Conservation (phyloP, 2,888 invertebrate genomes). For the Agrilus cyanescens region DNA sequence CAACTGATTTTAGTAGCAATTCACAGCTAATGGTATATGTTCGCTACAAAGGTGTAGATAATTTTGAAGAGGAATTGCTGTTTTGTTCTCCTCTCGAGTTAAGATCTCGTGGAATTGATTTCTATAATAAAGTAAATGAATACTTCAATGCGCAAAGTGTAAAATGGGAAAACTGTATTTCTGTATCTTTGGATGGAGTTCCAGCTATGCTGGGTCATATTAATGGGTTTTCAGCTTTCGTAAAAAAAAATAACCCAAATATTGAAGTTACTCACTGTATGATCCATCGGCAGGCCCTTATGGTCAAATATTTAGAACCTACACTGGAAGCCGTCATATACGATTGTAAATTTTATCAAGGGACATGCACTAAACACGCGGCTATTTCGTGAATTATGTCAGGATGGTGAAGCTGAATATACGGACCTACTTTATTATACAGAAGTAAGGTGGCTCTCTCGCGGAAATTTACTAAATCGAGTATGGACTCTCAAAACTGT, state of each 20-base stretch:
- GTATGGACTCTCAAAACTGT: no score
- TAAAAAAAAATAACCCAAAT: constrained; percentile 16
- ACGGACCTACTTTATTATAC: constrained; percentile 8
- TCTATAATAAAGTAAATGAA: constrained; percentile 16
- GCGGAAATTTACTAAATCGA: constrained; percentile 3
- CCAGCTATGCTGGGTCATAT: no score
- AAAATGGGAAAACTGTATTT: no score
- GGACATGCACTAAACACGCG: constrained; percentile 17
- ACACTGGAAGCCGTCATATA: constrained; percentile 16
- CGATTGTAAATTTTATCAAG: constrained; percentile 14
- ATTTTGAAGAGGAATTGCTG: constrained; percentile 10
- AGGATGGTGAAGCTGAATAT: constrained; percentile 18
- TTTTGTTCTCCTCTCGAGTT: constrained; percentile 16
- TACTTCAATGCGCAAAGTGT: no score
- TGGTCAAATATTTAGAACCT: no score
- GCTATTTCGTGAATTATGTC: constrained; percentile 18
- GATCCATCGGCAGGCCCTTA: constrained; percentile 17
- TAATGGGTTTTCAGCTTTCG: constrained; percentile 19
- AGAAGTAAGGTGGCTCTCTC: constrained; percentile 5
- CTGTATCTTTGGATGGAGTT: no score
- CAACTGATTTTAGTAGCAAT: constrained; percentile 10
- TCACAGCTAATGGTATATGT: no score
- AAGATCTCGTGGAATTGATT: constrained; percentile 14
- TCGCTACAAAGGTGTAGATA: no score
- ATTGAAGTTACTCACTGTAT: constrained; percentile 18